Evolutionary conservation across 2,797 vertebrate species (phyloP), one percentile per base, ranked within the genome.

Genomic region (Poecile montanus): DNA sequence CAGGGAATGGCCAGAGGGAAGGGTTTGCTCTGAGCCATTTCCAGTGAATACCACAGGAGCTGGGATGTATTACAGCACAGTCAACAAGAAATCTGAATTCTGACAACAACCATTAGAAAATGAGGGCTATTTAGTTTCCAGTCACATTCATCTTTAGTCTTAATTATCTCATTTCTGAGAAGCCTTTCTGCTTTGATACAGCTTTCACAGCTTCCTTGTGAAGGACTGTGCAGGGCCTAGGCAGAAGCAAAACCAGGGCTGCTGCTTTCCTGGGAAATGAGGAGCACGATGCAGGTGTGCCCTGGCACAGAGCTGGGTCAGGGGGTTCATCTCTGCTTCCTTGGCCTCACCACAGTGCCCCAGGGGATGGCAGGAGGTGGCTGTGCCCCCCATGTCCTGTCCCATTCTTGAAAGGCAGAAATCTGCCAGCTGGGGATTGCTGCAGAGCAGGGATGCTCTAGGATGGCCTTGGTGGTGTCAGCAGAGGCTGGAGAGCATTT

Each of bases 401-500:
- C n/a, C 60, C 19, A 1, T 13, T 40, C 44, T 19, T 7, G 2
- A 25, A 54, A 67, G 5, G 54, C 22, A 27, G 74, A 17, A 40
- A 68, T n/a, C 36, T 65, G 27, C 40, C 3, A 3, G 11, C n/a
- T n/a, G 60, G 57, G 53, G 11, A 5, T 63, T 38, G 42, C 40
- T 88, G 71, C 40, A 60, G 65, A 60, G 71, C 53, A 48, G 68
- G 17, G 27, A 25, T 10, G 25, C 23, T 70, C 65, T 56, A 1
- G 18, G 21, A 53, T 36, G 53, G 21, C 75, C 53, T 40, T 30
- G 23, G 67, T 16, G 84, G 34, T 51, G n/a, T 51, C 5, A 47
- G 42, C 51, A 68, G 65, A 50, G 14, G n/a, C 62, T 70, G 3
- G 0, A 60, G 56, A 54, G 32, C 0, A 0, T 22, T 13, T 6